Evolutionary conservation across 2,888 invertebrate genomes (phyloP).

Genomic region (Lithophane ornitopus): DNA sequence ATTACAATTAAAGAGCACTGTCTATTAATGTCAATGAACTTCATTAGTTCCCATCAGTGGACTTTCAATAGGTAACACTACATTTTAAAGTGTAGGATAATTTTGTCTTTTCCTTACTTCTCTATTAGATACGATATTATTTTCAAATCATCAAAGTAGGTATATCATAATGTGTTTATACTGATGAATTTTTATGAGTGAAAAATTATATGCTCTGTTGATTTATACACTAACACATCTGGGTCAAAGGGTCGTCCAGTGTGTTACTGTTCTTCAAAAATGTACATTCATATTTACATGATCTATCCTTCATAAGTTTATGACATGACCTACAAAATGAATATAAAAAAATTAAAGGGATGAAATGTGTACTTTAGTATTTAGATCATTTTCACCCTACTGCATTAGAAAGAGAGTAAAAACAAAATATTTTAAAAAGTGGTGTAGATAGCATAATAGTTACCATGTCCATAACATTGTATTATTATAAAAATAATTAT

Average conservation of each 20-base stretch:
- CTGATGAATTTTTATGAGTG: neutral
- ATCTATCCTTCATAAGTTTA: neutral
- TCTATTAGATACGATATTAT: neutral
- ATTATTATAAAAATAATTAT: neutral
- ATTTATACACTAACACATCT: constrained; percentile 11
- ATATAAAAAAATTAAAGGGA: neutral
- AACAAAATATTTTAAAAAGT: neutral
- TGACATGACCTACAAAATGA: neutral
- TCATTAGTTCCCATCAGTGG: constrained; percentile 73
- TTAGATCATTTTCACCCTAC: neutral
- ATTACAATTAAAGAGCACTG: constrained; percentile 76
- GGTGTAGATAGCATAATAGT: neutral
- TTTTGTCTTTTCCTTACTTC: constrained; percentile 15
- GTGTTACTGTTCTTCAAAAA: neutral
- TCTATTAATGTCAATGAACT: constrained; percentile 85
- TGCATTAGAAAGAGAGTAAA: neutral
- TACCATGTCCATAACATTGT: neutral
- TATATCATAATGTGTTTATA: neutral
- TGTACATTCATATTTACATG: neutral
- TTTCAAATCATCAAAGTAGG: neutral
- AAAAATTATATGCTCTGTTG: constrained; percentile 6
- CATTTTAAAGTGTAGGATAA: constrained; percentile 8
- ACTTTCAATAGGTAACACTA: constrained; percentile 53
- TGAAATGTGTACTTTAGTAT: neutral
- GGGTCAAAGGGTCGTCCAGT: constrained; percentile 14